Evolutionary conservation across 1,140 invertebrate species (phyloP).

Genomic region (Pseudomyrmex dendroicus): DNA sequence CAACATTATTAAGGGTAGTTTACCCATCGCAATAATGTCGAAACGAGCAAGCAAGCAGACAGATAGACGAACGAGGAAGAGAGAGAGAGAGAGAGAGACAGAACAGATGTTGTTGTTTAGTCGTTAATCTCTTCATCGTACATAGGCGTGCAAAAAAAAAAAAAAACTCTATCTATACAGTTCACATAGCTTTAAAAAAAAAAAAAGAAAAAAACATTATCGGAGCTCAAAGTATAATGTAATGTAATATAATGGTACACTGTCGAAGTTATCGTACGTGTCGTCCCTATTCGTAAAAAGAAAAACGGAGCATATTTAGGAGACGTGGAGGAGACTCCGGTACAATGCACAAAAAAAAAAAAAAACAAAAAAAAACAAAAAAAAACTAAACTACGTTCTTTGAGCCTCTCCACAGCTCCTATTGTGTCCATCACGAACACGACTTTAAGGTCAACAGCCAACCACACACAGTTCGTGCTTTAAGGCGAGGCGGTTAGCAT

Average conservation of each 20-base stretch:
- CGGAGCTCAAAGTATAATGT: conserved; percentile 65
- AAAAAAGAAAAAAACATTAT: conserved; percentile 50
- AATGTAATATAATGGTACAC: conserved; percentile 55
- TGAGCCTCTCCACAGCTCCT: conserved; percentile 9
- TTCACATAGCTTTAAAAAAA: conserved; percentile 66
- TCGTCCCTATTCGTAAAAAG: conserved; percentile 7
- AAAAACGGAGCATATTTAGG: conserved; percentile 12
- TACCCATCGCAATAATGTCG: conserved; percentile 71
- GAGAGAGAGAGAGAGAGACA: conserved; percentile 70
- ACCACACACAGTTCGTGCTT: conserved; percentile 24
- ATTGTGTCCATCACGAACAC: conserved; percentile 1
- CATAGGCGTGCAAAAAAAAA: conserved; percentile 75
- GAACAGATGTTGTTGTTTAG: conserved; percentile 79
- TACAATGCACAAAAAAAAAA: conserved; percentile 12
- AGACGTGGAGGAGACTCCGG: conserved; percentile 27
- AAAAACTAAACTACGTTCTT: conserved; percentile 5
- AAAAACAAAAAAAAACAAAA: background rate
- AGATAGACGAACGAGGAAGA: background rate
- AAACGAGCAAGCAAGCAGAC: conserved; percentile 76
- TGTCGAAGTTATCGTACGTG: conserved; percentile 47
- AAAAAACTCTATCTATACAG: conserved; percentile 69
- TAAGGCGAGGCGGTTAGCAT: conserved; percentile 35
- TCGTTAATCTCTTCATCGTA: conserved; percentile 82
- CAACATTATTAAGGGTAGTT: conserved; percentile 74
- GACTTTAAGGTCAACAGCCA: conserved; percentile 34